Evolutionary conservation across 2,797 vertebrate species (phyloP), one percentile per base, ranked within the genome.

Genomic region (Scolopax bukidnonensis): DNA sequence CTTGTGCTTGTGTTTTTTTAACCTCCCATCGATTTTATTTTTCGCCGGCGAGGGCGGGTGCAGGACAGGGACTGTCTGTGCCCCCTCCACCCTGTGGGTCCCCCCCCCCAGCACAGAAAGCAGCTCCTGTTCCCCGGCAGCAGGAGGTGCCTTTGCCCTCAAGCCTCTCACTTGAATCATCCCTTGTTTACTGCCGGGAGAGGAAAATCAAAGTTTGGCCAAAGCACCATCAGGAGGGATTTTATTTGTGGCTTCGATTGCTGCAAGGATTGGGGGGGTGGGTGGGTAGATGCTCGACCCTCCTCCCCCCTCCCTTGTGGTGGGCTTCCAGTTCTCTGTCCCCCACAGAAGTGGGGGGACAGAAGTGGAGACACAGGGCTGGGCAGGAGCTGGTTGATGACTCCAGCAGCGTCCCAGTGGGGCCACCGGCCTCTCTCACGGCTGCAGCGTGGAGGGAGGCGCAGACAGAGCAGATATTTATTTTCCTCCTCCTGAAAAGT

Each of bases 151-250:
- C 84, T 96, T 95, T 93, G 91, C 96, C 95, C 95, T 97, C 90
- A 24, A 96, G 89, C 91, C 90, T 96, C 91, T 78, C 0, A 33
- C 77, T 95, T 97, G 95, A 96, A 95, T 96, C 97, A 97, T 92
- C 91, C 73, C 90, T 90, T 96, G 95, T 97, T 97, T 94, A 92
- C 89, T 43, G 93, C 87, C 21, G 3, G 24, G 32, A 69, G 74
- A 71, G 80, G 71, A 85, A 95, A 91, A 77, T 36, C 50, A 48
- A 86, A 93, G 60, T 57, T 89, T 93, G 95, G 92, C 93, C 9
- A 1, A n/a, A 64, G 51, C 50, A 40, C 15, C 41, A 3, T n/a
- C 75, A 33, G 90, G 36, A 16, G 0, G 50, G 81, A 11, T 48
- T 70, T 83, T 63, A 45, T 83, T 87, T 78, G 82, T 50, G 86